Evolutionary conservation across 2,797 vertebrate genomes (phyloP).

Genomic region (Neomorphus geoffroyi): DNA sequence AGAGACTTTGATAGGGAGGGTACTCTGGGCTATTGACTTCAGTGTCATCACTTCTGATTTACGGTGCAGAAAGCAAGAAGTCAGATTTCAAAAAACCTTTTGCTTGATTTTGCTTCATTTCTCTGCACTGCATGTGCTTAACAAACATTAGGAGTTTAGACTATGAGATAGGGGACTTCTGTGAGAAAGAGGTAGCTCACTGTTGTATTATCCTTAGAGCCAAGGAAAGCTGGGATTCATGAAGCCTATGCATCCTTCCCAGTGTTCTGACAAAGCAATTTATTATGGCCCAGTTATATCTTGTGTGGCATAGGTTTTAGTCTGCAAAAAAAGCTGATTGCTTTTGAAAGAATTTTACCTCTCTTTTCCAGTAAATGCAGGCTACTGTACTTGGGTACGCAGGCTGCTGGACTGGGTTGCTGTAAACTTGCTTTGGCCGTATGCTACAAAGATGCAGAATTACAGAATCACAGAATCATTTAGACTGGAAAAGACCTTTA

Average conservation of each 20-base stretch:
- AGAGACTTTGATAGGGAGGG: not conserved
- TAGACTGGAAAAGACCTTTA: too few relatives aligned
- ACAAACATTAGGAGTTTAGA: not conserved
- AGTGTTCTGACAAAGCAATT: not conserved
- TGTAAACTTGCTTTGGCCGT: not conserved
- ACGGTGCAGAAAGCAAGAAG: not conserved
- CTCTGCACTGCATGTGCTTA: not conserved
- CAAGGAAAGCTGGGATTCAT: not conserved
- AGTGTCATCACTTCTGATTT: not conserved
- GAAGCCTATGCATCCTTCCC: not conserved
- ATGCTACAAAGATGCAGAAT: not conserved
- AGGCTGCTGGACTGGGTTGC: not conserved
- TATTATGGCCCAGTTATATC: not conserved
- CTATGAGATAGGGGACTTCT: not conserved
- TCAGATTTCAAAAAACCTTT: not conserved
- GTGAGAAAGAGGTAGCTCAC: not conserved
- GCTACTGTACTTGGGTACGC: too few relatives aligned
- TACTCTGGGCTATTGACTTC: not conserved
- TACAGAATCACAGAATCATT: too few relatives aligned
- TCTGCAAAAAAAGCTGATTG: not conserved
- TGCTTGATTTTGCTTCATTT: not conserved
- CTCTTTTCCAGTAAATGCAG: not conserved
- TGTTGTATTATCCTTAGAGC: not conserved
- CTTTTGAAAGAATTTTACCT: not conserved
- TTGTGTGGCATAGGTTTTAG: not conserved